Conservation (phyloP, 2,113 vertebrate species). For the Meleagris gallopavo region DNA sequence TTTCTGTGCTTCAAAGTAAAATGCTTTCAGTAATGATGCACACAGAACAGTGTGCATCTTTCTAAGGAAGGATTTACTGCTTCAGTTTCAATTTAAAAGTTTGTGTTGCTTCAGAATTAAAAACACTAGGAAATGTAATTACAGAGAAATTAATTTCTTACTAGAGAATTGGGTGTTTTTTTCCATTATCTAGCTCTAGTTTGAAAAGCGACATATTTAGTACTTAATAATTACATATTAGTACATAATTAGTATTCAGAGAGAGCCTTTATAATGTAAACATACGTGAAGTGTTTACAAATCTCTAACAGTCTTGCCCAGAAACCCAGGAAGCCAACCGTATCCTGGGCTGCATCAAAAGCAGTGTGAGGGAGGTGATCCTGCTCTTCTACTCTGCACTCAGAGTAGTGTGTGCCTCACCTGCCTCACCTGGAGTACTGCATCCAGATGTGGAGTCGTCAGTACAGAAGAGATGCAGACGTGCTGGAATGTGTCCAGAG, state of each 20-base stretch:
- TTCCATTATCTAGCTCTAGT: slow-evolving; percentile 11
- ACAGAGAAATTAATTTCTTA: slow-evolving; percentile 45
- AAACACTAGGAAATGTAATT: slow-evolving; percentile 51
- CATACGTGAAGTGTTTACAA: background rate
- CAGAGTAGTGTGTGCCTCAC: too few relatives aligned
- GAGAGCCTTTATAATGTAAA: background rate
- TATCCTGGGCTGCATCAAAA: background rate
- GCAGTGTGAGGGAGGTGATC: too few relatives aligned
- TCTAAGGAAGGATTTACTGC: slow-evolving; percentile 59
- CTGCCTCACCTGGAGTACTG: too few relatives aligned
- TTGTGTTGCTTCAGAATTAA: slow-evolving; percentile 60
- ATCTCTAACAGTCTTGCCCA: background rate
- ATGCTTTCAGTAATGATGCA: slow-evolving; percentile 52
- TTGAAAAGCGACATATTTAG: slow-evolving; percentile 20
- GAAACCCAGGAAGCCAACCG: background rate
- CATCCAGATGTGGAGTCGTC: too few relatives aligned
- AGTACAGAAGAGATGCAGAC: too few relatives aligned
- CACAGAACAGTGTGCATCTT: slow-evolving; percentile 49
- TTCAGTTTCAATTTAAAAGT: slow-evolving; percentile 54
- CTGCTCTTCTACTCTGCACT: too few relatives aligned
- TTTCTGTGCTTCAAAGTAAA: slow-evolving; percentile 74
- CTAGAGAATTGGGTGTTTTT: slow-evolving; percentile 33
- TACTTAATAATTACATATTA: too few relatives aligned
- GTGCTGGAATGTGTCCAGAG: too few relatives aligned
- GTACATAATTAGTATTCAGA: background rate